Percentiles rank a stretch among this genome's conserved stretches.
These are phyloP conservation scores for Phoenoteleia sp. DNA, from an alignment of 2,888 invertebrate species.

Conservation along the genomic window DNA sequence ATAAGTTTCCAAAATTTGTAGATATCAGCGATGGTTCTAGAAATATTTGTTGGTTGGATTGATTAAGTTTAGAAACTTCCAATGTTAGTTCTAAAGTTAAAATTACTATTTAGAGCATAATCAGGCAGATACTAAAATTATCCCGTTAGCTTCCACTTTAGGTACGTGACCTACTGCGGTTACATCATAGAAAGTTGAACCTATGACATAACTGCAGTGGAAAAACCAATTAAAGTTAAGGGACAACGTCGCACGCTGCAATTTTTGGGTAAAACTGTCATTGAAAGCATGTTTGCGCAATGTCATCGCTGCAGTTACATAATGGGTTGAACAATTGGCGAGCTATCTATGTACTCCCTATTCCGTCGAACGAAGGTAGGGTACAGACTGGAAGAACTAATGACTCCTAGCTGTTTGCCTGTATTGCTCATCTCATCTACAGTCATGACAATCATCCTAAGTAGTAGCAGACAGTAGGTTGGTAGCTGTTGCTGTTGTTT, in stretches of 20 bases:
- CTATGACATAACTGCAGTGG: background rate
- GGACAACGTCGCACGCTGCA: background rate
- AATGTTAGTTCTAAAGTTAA: no score
- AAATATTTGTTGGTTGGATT: background rate
- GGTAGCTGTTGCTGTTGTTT: conserved; percentile 79
- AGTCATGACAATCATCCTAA: conserved; percentile 86
- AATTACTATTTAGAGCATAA: no score
- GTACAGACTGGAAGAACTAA: conserved; percentile 86
- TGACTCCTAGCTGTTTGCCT: conserved; percentile 85
- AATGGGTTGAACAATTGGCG: conserved; percentile 70
- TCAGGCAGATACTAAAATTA: no score
- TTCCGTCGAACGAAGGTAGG: conserved; percentile 85
- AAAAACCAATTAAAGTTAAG: background rate
- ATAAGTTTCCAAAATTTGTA: background rate
- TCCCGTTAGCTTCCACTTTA: background rate
- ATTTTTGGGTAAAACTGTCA: no score
- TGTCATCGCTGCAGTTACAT: conserved; percentile 45
- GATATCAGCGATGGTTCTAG: background rate
- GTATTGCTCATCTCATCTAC: conserved; percentile 84
- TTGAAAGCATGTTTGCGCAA: conserved; percentile 21
- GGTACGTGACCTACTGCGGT: background rate
- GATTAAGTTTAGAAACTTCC: no score
- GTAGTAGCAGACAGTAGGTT: conserved; percentile 82
- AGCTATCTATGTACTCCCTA: conserved; percentile 86
- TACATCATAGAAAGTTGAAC: background rate